phyloP scores from a whole-genome alignment of 2,113 vertebrate genomes.

The Pluvianellus socialis region DNA sequence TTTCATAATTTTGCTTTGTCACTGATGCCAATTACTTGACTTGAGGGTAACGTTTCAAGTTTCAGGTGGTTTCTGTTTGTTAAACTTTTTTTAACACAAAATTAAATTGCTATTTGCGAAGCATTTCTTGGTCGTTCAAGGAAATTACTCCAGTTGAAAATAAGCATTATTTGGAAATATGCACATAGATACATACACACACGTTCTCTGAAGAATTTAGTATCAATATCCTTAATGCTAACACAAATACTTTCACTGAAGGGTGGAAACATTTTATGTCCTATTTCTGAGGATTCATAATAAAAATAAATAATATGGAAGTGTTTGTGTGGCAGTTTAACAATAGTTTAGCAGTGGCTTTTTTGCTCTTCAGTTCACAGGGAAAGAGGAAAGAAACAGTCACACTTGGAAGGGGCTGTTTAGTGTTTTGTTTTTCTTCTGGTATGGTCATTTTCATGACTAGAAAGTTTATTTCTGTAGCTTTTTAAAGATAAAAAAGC shows the following conservation, averaged over 20 bases:
- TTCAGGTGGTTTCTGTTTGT: background rate
- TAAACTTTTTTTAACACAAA: background rate
- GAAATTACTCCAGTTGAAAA: background rate
- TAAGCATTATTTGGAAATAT: background rate
- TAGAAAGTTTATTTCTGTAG: background rate
- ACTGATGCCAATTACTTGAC: background rate
- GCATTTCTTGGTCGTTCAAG: background rate
- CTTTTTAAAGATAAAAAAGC: constrained; percentile 11
- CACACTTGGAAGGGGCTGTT: background rate
- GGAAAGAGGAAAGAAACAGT: background rate
- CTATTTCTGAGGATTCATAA: background rate
- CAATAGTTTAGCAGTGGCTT: background rate
- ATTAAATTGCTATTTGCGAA: background rate
- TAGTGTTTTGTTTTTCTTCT: background rate
- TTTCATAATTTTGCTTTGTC: background rate
- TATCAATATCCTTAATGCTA: background rate
- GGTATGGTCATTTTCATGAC: background rate
- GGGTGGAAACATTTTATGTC: background rate
- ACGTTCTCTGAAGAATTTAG: background rate
- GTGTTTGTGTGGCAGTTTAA: background rate
- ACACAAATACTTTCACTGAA: background rate
- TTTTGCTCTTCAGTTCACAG: background rate
- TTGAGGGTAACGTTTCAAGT: background rate
- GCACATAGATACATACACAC: background rate
- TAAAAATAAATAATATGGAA: background rate